A percentile compares a stretch with the other conserved stretches of the same genome.
Evolutionary conservation across 2,113 vertebrate species (phyloP).

Genomic region (Arenaria interpres): DNA sequence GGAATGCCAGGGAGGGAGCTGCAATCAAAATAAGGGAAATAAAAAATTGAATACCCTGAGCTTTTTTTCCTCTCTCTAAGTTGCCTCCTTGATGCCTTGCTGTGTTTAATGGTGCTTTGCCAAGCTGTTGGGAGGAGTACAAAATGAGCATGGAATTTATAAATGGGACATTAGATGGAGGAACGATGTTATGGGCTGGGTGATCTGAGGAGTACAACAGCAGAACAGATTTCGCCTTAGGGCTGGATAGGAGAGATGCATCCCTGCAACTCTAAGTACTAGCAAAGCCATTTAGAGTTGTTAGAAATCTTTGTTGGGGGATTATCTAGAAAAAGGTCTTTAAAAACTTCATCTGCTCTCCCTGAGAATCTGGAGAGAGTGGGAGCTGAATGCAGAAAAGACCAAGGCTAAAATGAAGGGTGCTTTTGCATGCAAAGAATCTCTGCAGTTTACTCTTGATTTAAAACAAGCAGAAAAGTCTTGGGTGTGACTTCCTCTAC

Average conservation of each 20-base stretch:
- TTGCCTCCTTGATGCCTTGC: not conserved
- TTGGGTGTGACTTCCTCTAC: not conserved
- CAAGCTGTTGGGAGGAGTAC: not conserved
- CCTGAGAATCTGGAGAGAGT: not conserved
- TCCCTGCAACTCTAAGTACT: not conserved
- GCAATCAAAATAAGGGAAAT: not conserved
- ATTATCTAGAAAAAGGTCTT: not conserved
- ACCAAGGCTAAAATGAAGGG: not conserved
- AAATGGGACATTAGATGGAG: not conserved
- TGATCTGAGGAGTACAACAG: not conserved
- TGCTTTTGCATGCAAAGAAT: not conserved
- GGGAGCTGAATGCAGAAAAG: not conserved
- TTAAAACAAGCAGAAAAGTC: not conserved
- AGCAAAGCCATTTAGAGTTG: not conserved
- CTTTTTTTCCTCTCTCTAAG: not conserved
- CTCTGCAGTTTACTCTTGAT: not conserved
- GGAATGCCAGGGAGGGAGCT: not conserved
- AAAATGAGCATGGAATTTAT: not conserved
- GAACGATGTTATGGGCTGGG: not conserved
- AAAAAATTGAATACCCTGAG: not conserved
- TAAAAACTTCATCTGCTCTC: not conserved
- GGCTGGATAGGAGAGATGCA: not conserved
- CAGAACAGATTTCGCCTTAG: not conserved
- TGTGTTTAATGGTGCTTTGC: slow-evolving; percentile 28
- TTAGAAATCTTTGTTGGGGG: not conserved